These are phyloP conservation scores for Penaeus indicus DNA, from an alignment of 1,140 invertebrate species.

Conservation along the genomic window DNA sequence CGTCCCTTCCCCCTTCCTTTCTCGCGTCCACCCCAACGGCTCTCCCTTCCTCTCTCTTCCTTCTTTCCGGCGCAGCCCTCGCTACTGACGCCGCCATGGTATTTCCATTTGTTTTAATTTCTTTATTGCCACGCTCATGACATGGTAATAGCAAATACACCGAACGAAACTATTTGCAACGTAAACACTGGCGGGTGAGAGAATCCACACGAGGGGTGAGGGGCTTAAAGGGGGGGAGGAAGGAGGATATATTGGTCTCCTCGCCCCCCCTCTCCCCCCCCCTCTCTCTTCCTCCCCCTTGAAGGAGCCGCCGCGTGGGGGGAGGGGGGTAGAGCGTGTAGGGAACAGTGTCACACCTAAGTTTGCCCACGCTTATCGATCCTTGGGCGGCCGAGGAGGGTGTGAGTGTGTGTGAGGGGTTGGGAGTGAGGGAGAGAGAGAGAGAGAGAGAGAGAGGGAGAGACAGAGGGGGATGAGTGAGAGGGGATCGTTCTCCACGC, in stretches of 20 bases:
- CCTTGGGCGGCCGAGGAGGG: not conserved
- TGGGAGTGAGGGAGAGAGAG: not conserved
- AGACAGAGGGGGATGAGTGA: not conserved
- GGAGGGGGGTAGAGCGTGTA: conserved; percentile 7
- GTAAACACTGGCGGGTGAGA: not conserved
- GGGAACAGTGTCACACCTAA: conserved; percentile 34
- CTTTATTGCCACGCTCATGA: not conserved
- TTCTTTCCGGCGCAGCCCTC: not conserved
- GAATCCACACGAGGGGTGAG: not conserved
- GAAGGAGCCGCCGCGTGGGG: too few species aligned
- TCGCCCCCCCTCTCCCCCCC: not conserved
- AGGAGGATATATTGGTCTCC: not conserved
- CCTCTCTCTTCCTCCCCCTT: conserved; percentile 16
- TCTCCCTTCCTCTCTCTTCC: conserved; percentile 14
- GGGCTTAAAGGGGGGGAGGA: not conserved
- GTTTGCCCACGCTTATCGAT: conserved; percentile 31
- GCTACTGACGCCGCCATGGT: too few species aligned
- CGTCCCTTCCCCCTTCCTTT: not conserved
- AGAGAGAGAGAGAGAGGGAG: not conserved
- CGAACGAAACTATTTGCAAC: not conserved
- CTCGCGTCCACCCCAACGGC: conserved; percentile 19
- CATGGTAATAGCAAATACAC: not conserved
- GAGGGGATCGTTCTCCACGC: not conserved
- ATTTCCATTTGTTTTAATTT: not conserved
- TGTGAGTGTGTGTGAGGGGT: not conserved